A percentile compares a stretch with the other conserved stretches of the same genome.
phyloP scores from a whole-genome alignment of 2,888 invertebrate genomes.

The Brachycybe producta region DNA sequence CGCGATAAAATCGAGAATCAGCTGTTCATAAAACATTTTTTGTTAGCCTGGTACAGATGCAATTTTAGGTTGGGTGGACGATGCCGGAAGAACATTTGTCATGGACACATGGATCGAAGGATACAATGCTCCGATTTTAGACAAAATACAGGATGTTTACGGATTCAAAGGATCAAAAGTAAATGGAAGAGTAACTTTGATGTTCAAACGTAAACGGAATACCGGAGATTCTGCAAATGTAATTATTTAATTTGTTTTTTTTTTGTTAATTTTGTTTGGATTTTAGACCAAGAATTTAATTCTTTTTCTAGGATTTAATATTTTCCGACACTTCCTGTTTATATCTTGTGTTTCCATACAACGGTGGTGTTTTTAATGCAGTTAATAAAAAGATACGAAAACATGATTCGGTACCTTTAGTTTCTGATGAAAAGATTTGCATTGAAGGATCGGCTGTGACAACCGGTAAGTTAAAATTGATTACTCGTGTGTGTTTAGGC shows the following conservation, averaged over 20 bases:
- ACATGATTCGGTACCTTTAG: conserved; percentile 55
- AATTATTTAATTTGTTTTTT: neutral
- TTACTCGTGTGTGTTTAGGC: no score
- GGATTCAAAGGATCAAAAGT: conserved; percentile 53
- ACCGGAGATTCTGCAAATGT: conserved; percentile 47
- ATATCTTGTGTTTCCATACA: conserved; percentile 74
- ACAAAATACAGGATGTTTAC: conserved; percentile 50
- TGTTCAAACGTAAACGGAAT: conserved; percentile 61
- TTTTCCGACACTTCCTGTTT: conserved; percentile 70
- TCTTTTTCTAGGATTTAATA: conserved; percentile 50
- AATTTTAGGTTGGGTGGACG: conserved; percentile 76
- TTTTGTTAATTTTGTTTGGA: conserved; percentile 6
- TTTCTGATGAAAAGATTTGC: conserved; percentile 64
- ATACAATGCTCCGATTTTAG: conserved; percentile 42
- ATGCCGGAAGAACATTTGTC: conserved; percentile 60
- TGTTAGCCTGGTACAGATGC: conserved; percentile 72
- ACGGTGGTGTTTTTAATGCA: conserved; percentile 66
- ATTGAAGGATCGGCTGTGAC: conserved; percentile 49
- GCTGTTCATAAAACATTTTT: no score
- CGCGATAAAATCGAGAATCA: no score
- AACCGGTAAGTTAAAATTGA: conserved; percentile 10
- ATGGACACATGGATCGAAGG: conserved; percentile 80
- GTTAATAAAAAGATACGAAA: conserved; percentile 74
- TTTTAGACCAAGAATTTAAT: neutral
- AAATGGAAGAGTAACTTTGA: conserved; percentile 62